A percentile compares a stretch with the other conserved stretches of the same genome.
These are phyloP conservation scores for Sericinus montela DNA, from an alignment of 2,888 invertebrate species.

Conservation along the genomic window DNA sequence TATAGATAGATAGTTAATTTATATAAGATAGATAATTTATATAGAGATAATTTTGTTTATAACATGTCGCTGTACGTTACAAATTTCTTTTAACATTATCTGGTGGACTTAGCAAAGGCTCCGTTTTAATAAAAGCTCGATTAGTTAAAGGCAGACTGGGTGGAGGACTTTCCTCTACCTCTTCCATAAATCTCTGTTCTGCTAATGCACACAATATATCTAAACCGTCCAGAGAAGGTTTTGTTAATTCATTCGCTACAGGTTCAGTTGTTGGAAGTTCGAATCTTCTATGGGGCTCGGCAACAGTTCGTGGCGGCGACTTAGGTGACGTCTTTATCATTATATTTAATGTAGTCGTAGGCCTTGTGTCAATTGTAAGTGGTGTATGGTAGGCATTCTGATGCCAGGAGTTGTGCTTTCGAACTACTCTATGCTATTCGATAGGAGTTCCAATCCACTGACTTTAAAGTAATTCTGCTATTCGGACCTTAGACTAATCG, in stretches of 20 bases:
- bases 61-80: no score
- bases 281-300: constrained; percentile 56
- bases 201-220: constrained; percentile 90
- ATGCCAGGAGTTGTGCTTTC: constrained; percentile 75
- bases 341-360: constrained; percentile 58
- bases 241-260: constrained; percentile 46
- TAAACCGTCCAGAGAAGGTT: constrained; percentile 81
- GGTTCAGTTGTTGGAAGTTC: constrained; percentile 54
- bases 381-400: constrained; percentile 51
- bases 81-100: no score
- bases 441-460: constrained; percentile 89
- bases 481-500: no score
- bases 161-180: constrained; percentile 74
- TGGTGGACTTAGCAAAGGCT: constrained; percentile 54
- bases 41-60: no score
- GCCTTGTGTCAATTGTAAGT: constrained; percentile 63
- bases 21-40: no score
- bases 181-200: constrained; percentile 90
- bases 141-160: constrained; percentile 37
- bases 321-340: constrained; percentile 68
- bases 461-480: no score
- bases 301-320: constrained; percentile 58
- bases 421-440: constrained; percentile 91
- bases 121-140: constrained; percentile 60
- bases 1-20: no score